These are phyloP conservation scores for Cololabis saira DNA, from an alignment of 2,113 vertebrate species.

Conservation along the genomic window DNA sequence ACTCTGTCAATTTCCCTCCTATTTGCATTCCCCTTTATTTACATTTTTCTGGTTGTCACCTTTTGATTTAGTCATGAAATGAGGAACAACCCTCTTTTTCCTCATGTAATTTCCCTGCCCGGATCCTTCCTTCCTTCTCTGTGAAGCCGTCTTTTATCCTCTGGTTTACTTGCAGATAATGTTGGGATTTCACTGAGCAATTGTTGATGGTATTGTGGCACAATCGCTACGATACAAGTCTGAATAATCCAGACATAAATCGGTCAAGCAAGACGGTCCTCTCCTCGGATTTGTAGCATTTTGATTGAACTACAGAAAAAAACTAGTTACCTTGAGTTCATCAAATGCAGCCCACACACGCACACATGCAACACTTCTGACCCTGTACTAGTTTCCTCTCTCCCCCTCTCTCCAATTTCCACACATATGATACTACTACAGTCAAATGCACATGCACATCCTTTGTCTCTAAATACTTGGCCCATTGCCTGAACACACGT, in stretches of 20 bases:
- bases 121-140: conserved; percentile 7
- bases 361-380: conserved; percentile 2
- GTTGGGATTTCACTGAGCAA: conserved; percentile 39
- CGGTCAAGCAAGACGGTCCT: conserved; percentile 16
- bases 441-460: conserved; percentile 14
- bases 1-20: conserved; percentile 9
- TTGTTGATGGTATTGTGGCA: conserved; percentile 56
- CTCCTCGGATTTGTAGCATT: conserved; percentile 12
- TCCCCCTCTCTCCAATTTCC: background rate
- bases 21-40: conserved; percentile 34
- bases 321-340: conserved; percentile 27
- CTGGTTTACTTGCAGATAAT: conserved; percentile 24
- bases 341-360: conserved; percentile 10
- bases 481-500: conserved; percentile 29
- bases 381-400: background rate
- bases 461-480: conserved; percentile 30
- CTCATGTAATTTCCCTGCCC: conserved; percentile 7
- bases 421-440: conserved; percentile 3
- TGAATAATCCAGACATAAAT: conserved; percentile 40
- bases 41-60: conserved; percentile 42
- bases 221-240: conserved; percentile 53
- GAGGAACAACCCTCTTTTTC: conserved; percentile 14
- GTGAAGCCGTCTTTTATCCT: conserved; percentile 2
- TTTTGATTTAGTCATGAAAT: conserved; percentile 41
- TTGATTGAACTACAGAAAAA: conserved; percentile 20